Evolutionary conservation across 2,797 vertebrate genomes (phyloP), one percentile per base, ranked within the genome.

Genomic region (Sebastes diaconus): DNA sequence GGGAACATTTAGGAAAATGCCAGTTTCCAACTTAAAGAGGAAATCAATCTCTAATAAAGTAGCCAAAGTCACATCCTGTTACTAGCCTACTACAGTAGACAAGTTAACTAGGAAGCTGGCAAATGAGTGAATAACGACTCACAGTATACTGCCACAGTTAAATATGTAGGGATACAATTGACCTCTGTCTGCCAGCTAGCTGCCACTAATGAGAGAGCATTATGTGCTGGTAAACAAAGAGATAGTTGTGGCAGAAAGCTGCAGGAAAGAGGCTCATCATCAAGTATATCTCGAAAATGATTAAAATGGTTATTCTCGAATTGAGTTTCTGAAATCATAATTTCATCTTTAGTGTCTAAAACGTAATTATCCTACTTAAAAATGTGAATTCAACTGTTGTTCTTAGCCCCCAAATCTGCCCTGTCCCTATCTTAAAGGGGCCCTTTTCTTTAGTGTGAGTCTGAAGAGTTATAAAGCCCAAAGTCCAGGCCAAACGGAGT

Each of bases 1-100:
- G 87, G 84, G 79, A 83, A 74, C 27, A 6, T 84, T 91, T 76
- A 79, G 36, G 78, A 77, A 91, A 90, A 87, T 77, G 74, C 30
- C 71, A 73, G 24, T 80, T 87, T 82, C 57, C 66, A 65, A 52
- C 61, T 67, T 72, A 25, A 83, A 84, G 73, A 80, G 73, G 57
- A 85, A 88, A 88, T 88, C 82, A 82, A 84, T 86, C 68, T 84
- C 3, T 59, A 71, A 85, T 70, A 76, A 84, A 83, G 77, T 52
- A 55, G 57, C 76, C 14, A 57, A 79, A 80, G 81, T 83, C 79
- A 80, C 64, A 77, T 85, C 64, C 61, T 54, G 54, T 72, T 29
- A 11, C 27, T 65, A n/a, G 14, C 36, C 22, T 50, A 5, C 29
- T 29, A 68, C 39, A 59, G 73, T 18, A 24, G 50, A 82, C 3